These are phyloP conservation scores for Chloroclysta siterata DNA, from an alignment of 2,888 invertebrate species.

Conservation along the genomic window DNA sequence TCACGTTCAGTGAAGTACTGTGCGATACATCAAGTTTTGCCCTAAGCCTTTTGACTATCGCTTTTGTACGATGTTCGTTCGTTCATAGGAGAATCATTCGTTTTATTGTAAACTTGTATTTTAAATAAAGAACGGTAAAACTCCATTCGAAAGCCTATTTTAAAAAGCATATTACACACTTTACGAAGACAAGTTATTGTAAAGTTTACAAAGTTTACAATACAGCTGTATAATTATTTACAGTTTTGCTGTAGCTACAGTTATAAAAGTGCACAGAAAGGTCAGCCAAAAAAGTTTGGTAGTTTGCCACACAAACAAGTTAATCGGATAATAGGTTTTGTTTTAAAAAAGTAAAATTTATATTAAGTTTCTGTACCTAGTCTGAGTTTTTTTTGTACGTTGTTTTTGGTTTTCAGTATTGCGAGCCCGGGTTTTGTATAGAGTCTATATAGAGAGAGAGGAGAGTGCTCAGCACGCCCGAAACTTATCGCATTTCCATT, in stretches of 20 bases:
- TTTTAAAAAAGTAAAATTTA: neutral
- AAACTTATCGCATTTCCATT: no score
- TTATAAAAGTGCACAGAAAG: conserved; percentile 1
- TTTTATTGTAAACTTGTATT: neutral
- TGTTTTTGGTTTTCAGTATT: no score
- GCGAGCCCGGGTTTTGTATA: no score
- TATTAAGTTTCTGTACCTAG: neutral
- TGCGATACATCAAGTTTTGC: conserved; percentile 11
- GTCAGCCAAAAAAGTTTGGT: conserved; percentile 10
- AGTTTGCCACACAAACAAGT: conserved; percentile 1
- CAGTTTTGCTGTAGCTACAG: neutral
- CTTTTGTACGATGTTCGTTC: neutral
- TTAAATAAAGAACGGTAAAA: neutral
- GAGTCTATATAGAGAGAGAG: no score
- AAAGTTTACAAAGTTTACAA: no score
- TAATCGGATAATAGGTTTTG: conserved; percentile 1
- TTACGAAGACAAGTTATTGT: no score
- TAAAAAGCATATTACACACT: neutral
- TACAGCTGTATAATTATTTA: neutral
- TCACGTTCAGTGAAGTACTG: conserved; percentile 16
- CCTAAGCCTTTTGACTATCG: neutral
- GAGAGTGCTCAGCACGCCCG: no score
- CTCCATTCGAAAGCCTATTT: neutral
- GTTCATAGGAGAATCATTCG: neutral
- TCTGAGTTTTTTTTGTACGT: no score